Conservation (phyloP, 2,797 vertebrate genomes). For the Alcedo quadribrachys region DNA sequence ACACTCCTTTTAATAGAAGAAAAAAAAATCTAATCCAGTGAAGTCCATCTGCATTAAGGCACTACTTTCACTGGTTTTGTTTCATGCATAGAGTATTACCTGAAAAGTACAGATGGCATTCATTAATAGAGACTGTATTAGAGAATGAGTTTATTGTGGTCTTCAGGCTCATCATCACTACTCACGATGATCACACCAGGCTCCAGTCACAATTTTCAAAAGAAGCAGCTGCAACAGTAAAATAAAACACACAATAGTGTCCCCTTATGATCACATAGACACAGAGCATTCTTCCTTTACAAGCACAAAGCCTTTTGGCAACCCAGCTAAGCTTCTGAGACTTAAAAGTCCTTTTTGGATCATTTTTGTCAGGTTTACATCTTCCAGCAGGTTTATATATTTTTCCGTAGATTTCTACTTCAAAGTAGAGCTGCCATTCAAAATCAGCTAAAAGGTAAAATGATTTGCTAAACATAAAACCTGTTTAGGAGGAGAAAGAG, state of each 20-base stretch:
- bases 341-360: neutral
- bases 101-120: neutral
- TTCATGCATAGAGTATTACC: neutral
- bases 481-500: neutral
- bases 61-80: neutral
- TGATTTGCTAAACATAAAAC: neutral
- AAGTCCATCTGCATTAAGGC: neutral
- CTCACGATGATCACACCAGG: neutral
- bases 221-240: neutral
- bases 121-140: neutral
- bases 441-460: neutral
- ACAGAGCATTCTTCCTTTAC: neutral
- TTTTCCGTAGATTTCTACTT: neutral
- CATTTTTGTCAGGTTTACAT: neutral
- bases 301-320: neutral
- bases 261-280: neutral
- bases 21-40: neutral
- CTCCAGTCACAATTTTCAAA: neutral
- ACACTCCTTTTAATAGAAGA: neutral
- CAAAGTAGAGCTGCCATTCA: neutral
- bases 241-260: neutral
- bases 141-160: neutral
- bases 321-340: neutral
- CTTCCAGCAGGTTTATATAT: neutral
- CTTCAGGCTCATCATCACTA: neutral